A percentile compares a stretch with the other conserved stretches of the same genome.
Evolutionary conservation across 2,113 vertebrate species (phyloP).

Genomic region (Chrysemys picta): DNA sequence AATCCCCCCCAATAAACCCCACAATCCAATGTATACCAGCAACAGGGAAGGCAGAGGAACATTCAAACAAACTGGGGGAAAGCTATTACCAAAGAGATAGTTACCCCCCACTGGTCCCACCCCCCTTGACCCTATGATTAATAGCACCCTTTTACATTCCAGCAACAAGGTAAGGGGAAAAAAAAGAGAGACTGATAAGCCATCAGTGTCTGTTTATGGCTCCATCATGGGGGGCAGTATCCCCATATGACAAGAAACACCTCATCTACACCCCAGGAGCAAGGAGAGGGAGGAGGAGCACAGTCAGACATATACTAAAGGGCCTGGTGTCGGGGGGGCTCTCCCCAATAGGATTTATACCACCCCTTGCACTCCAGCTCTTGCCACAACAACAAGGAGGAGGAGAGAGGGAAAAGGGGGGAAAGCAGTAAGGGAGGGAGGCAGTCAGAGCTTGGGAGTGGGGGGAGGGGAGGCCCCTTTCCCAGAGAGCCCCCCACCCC

Average conservation of each 20-base stretch:
- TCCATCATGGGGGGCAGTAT: neutral
- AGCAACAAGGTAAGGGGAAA: constrained; percentile 47
- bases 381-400: constrained; percentile 73
- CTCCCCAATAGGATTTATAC: constrained; percentile 64
- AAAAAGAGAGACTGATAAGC: constrained; percentile 57
- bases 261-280: constrained; percentile 54
- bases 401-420: constrained; percentile 63
- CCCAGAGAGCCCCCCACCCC: constrained; percentile 62
- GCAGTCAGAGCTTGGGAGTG: constrained; percentile 58
- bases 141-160: constrained; percentile 34
- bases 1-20: constrained; percentile 65
- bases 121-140: constrained; percentile 14
- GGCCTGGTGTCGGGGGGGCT: constrained; percentile 52
- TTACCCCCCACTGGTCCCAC: neutral
- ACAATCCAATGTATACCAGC: neutral
- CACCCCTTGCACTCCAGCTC: constrained; percentile 72
- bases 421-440: constrained; percentile 50
- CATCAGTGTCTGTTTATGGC: constrained; percentile 51
- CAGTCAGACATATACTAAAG: constrained; percentile 55
- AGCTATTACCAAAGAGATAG: constrained; percentile 38
- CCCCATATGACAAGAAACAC: constrained; percentile 36
- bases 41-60: constrained; percentile 25
- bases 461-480: constrained; percentile 68
- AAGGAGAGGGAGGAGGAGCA: constrained; percentile 62
- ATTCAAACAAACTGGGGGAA: constrained; percentile 31